These are phyloP conservation scores for Cydia fagiglandana DNA, from an alignment of 1,140 invertebrate genomes.

Conservation along the genomic window DNA sequence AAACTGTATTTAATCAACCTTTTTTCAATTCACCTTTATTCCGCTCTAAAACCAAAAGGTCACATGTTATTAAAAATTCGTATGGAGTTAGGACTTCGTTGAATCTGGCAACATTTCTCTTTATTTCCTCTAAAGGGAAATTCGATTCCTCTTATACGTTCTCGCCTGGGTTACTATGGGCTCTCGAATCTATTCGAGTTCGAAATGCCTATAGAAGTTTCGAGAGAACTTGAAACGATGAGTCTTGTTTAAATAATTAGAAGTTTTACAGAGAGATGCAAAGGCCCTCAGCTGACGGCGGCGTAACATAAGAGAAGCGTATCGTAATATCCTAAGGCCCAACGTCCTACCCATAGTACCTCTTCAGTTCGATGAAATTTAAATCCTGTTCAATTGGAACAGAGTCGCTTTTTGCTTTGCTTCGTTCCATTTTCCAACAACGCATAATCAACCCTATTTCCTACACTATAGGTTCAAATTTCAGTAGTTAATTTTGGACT, in stretches of 20 bases:
- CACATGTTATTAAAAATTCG: neutral
- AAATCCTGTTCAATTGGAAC: too few relatives aligned
- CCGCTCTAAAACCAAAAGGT: neutral
- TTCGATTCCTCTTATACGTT: slow-evolving; percentile 13
- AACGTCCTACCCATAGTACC: too few relatives aligned
- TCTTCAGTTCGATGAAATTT: too few relatives aligned
- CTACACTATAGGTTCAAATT: too few relatives aligned
- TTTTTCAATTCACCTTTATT: neutral
- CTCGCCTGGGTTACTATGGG: slow-evolving; percentile 4
- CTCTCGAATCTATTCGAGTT: neutral
- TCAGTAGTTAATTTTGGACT: too few relatives aligned
- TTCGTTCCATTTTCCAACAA: too few relatives aligned
- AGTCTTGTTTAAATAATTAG: neutral
- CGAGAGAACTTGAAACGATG: neutral
- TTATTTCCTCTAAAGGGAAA: slow-evolving; percentile 6
- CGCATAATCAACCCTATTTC: too few relatives aligned
- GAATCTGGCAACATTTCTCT: neutral
- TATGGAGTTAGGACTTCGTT: neutral
- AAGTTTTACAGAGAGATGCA: too few relatives aligned
- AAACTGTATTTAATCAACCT: slow-evolving; percentile 4
- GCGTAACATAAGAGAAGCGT: too few relatives aligned
- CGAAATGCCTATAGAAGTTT: neutral
- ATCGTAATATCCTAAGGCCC: too few relatives aligned
- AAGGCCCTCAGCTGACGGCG: too few relatives aligned
- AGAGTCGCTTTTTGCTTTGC: too few relatives aligned